Percentiles rank a stretch among this genome's conserved stretches.
Evolutionary conservation across 2,797 vertebrate genomes (phyloP).

Genomic region (Falco peregrinus): DNA sequence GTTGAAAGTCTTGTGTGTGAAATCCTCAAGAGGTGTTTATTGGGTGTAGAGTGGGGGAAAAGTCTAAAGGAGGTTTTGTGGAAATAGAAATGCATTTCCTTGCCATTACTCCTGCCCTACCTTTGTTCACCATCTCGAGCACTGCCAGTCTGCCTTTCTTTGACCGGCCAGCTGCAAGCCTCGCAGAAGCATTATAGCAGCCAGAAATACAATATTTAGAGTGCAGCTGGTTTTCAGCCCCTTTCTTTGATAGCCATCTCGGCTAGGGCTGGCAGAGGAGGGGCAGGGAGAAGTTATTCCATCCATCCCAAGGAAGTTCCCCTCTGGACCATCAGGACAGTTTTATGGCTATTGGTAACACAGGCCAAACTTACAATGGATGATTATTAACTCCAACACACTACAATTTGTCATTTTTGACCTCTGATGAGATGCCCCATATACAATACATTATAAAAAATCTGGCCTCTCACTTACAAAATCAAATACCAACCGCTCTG

Average conservation of each 20-base stretch:
- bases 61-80: not conserved
- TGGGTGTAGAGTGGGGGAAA: not conserved
- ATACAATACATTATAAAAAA: not conserved
- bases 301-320: not conserved
- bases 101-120: not conserved
- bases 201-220: slow-evolving; percentile 18
- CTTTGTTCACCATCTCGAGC: not conserved
- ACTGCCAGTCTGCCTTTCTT: not conserved
- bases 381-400: not conserved
- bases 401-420: slow-evolving; percentile 17
- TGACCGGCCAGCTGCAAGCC: not conserved
- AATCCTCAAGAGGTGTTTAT: not conserved
- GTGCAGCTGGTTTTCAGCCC: slow-evolving; percentile 2
- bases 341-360: not conserved
- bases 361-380: not conserved
- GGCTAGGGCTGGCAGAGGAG: not conserved
- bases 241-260: not conserved
- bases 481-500: not conserved
- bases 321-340: not conserved
- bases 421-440: not conserved
- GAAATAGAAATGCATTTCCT: not conserved
- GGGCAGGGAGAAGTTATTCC: not conserved
- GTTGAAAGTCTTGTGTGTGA: not conserved
- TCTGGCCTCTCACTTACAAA: not conserved
- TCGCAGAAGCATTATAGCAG: not conserved